Conservation (phyloP, 2,113 vertebrate genomes). For the Australoheros scitulus region DNA sequence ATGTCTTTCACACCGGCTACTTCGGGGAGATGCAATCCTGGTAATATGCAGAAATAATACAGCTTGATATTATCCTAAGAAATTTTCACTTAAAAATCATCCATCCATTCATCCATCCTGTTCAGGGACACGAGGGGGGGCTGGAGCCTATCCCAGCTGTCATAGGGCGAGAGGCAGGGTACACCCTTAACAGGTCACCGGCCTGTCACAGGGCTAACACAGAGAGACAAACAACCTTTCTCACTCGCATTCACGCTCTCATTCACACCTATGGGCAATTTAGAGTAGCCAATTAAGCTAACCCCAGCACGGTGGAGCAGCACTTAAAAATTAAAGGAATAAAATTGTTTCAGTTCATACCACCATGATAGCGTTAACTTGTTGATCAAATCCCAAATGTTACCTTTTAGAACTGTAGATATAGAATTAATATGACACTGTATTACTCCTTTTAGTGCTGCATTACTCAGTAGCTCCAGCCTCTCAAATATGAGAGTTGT, state of each 20-base stretch:
- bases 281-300: too few species aligned
- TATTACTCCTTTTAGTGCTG: neutral
- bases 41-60: slow-evolving; percentile 35
- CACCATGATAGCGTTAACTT: neutral
- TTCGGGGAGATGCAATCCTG: slow-evolving; percentile 36
- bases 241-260: too few species aligned
- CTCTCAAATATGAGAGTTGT: neutral
- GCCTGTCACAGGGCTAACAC: too few species aligned
- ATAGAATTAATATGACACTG: neutral
- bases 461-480: neutral
- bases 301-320: too few species aligned
- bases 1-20: slow-evolving; percentile 49
- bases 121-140: too few species aligned
- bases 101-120: too few species aligned
- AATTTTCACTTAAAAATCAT: neutral
- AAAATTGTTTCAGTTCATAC: neutral
- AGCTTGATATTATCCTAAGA: neutral
- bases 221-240: too few species aligned
- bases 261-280: too few species aligned
- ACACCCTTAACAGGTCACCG: too few species aligned
- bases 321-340: neutral
- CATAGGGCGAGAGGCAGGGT: too few species aligned
- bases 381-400: neutral
- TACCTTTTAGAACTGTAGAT: neutral
- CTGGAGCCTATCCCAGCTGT: too few species aligned